phyloP scores from a whole-genome alignment of 1,140 invertebrate species.

The Saccostrea cuccullata region DNA sequence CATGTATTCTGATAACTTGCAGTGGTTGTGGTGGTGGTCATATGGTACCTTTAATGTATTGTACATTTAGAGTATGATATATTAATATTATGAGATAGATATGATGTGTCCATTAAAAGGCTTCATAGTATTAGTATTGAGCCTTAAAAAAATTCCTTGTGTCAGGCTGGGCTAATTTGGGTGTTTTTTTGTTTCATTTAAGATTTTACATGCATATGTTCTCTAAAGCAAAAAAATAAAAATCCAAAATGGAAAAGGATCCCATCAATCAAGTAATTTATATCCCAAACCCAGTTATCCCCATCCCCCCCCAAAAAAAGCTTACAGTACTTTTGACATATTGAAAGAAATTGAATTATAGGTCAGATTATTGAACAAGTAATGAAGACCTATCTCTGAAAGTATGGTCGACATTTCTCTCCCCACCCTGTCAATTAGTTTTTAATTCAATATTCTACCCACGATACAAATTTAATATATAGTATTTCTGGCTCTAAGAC shows the following conservation, averaged over 20 bases:
- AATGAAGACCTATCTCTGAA: neutral
- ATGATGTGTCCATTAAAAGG: too few relatives aligned
- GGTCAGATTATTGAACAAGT: neutral
- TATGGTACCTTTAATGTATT: conserved; percentile 16
- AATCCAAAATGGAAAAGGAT: too few relatives aligned
- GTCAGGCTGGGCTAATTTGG: too few relatives aligned
- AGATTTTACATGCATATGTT: too few relatives aligned
- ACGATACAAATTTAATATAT: neutral
- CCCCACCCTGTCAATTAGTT: neutral
- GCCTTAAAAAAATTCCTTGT: too few relatives aligned
- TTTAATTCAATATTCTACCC: conserved; percentile 27
- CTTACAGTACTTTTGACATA: neutral
- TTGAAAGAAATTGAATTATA: neutral
- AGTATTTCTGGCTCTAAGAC: neutral
- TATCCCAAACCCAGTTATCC: too few relatives aligned
- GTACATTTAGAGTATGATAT: neutral
- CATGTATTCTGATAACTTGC: neutral
- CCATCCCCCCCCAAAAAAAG: neutral
- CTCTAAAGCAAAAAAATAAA: too few relatives aligned
- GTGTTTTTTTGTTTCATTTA: too few relatives aligned
- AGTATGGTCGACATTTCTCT: conserved; percentile 1
- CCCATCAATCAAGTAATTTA: too few relatives aligned
- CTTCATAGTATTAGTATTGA: too few relatives aligned
- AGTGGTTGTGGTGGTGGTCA: conserved; percentile 37
- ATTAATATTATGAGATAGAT: too few relatives aligned